A percentile compares a stretch with the other conserved stretches of the same genome.
Conservation (phyloP, 23 tunicate species). For the Pegea sp. region DNA sequence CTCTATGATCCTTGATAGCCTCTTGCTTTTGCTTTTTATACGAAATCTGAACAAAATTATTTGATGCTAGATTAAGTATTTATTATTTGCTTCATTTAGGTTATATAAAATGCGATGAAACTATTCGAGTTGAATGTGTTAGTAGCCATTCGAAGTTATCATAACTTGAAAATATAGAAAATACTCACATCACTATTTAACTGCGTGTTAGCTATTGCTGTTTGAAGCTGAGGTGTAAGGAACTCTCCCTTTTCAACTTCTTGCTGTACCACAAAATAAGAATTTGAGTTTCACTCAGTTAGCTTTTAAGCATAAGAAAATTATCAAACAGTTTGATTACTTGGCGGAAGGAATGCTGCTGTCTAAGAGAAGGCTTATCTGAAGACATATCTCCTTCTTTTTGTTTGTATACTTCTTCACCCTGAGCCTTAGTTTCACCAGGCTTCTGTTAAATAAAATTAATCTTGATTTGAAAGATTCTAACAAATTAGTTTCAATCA, state of each 20-base stretch:
- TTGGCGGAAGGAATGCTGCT: no score
- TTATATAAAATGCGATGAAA: neutral
- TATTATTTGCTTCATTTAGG: neutral
- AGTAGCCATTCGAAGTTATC: neutral
- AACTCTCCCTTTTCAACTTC: neutral
- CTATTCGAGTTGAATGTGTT: neutral
- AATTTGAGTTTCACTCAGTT: no score
- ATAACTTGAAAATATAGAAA: neutral
- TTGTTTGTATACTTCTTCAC: no score
- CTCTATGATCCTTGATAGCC: constrained; percentile 40
- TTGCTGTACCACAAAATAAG: no score
- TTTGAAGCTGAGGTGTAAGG: neutral
- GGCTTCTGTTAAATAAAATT: no score
- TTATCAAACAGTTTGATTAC: no score
- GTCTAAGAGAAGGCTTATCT: no score
- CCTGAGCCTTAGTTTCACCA: no score
- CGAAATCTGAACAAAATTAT: constrained; percentile 5
- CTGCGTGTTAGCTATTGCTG: neutral
- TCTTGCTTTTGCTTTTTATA: constrained; percentile 57
- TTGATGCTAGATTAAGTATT: neutral
- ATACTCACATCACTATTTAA: neutral
- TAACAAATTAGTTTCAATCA: no score
- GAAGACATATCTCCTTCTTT: no score
- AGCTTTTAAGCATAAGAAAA: no score
- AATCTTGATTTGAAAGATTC: no score